A percentile compares a stretch with the other conserved stretches of the same genome.
These are phyloP conservation scores for Falco cherrug DNA, from an alignment of 2,797 vertebrate genomes.

Conservation along the genomic window DNA sequence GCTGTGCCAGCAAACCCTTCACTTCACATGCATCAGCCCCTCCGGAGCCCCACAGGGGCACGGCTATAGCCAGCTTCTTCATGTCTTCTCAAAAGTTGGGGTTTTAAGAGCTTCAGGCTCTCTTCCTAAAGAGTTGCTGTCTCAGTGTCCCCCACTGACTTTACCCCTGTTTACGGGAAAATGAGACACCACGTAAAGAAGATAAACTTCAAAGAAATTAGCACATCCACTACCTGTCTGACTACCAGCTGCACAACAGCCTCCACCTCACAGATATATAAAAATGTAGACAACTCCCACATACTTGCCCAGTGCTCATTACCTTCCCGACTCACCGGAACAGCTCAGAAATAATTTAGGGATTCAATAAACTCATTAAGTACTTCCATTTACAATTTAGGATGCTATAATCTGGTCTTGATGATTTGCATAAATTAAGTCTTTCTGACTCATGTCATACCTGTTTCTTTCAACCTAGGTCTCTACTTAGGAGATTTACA, in stretches of 20 bases:
- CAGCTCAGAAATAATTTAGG: constrained; percentile 26
- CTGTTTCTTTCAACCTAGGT: neutral
- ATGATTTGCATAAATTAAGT: constrained; percentile 28
- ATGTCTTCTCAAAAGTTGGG: neutral
- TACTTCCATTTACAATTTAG: constrained; percentile 26
- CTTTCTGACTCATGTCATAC: constrained; percentile 25
- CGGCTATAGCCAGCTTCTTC: neutral
- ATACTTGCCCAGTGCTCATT: neutral
- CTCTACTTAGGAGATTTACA: neutral
- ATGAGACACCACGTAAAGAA: neutral
- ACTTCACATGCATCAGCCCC: neutral
- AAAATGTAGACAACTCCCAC: neutral
- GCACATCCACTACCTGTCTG: neutral
- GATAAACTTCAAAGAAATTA: neutral
- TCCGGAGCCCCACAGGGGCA: neutral
- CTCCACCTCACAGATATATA: neutral
- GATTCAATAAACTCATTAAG: constrained; percentile 42
- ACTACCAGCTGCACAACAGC: neutral
- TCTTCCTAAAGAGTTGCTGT: neutral
- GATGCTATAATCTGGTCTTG: neutral
- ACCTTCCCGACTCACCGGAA: neutral
- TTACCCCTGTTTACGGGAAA: neutral
- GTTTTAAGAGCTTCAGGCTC: neutral
- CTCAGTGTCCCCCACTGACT: neutral
- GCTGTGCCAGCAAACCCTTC: neutral